These are phyloP conservation scores for Alca torda DNA, from an alignment of 2,797 vertebrate species.

Conservation along the genomic window DNA sequence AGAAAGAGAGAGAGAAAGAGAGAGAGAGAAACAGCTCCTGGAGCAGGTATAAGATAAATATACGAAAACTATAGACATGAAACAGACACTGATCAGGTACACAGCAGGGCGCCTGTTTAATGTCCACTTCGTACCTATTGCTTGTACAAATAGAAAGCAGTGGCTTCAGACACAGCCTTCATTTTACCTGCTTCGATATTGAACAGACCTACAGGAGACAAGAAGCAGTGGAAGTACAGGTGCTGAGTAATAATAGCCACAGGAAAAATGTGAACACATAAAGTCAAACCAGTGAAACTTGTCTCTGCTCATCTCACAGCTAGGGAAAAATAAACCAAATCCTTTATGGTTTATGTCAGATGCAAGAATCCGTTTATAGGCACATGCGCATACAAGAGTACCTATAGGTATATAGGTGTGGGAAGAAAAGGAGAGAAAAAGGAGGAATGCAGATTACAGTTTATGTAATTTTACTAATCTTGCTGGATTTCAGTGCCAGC, in stretches of 20 bases:
- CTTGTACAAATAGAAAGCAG: conserved; percentile 62
- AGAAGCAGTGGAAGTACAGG: conserved; percentile 73
- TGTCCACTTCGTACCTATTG: conserved; percentile 64
- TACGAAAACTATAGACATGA: conserved; percentile 48
- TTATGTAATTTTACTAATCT: background rate
- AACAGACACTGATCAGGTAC: conserved; percentile 72
- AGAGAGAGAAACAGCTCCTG: background rate
- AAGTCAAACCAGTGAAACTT: conserved; percentile 20
- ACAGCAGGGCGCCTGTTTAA: conserved; percentile 72
- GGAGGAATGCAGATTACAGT: background rate
- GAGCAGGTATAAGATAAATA: conserved; percentile 44
- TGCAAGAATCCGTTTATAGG: background rate
- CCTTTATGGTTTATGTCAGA: background rate
- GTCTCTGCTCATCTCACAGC: background rate
- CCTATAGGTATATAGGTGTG: background rate
- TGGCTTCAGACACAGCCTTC: conserved; percentile 47
- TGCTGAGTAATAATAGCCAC: conserved; percentile 64
- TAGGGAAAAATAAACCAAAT: background rate
- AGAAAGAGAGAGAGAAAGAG: background rate
- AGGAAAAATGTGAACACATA: conserved; percentile 24
- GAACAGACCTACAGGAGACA: conserved; percentile 72
- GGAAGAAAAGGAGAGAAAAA: background rate
- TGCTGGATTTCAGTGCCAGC: background rate
- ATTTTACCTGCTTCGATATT: conserved; percentile 71
- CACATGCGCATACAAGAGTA: background rate